Percentiles rank a stretch among this genome's conserved stretches.
Conservation (phyloP, 2,113 vertebrate species). For the Rostratula benghalensis region DNA sequence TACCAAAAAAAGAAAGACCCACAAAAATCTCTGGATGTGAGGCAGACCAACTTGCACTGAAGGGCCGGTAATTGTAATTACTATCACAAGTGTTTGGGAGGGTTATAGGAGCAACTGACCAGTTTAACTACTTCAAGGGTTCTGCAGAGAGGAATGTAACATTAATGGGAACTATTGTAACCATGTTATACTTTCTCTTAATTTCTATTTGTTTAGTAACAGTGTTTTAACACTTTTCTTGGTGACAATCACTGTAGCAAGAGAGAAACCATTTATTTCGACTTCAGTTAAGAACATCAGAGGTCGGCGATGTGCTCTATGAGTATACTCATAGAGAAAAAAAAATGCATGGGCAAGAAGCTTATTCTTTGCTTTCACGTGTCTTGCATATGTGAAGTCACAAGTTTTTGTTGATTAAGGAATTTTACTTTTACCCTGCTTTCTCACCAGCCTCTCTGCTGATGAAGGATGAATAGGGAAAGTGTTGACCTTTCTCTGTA, state of each 20-base stretch:
- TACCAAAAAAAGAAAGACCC: background rate
- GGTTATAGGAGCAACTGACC: background rate
- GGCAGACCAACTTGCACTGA: background rate
- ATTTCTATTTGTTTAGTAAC: background rate
- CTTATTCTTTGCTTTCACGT: background rate
- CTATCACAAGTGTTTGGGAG: background rate
- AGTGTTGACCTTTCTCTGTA: slow-evolving; percentile 44
- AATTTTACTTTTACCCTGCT: slow-evolving; percentile 9
- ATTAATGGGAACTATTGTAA: background rate
- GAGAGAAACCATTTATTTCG: background rate
- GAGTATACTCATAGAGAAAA: too few relatives aligned
- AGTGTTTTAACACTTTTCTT: background rate
- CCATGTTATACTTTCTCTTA: background rate
- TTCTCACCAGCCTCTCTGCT: slow-evolving; percentile 8
- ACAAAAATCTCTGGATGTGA: background rate
- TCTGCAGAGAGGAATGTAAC: background rate
- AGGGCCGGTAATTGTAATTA: background rate
- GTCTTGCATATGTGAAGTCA: background rate
- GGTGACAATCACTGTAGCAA: background rate
- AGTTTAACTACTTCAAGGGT: background rate
- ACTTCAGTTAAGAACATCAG: background rate
- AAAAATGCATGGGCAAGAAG: background rate
- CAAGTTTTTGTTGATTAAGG: background rate
- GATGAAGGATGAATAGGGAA: slow-evolving; percentile 34
- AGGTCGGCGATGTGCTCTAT: background rate